Evolutionary conservation across 2,113 vertebrate species (phyloP).

Genomic region (Equus quagga): DNA sequence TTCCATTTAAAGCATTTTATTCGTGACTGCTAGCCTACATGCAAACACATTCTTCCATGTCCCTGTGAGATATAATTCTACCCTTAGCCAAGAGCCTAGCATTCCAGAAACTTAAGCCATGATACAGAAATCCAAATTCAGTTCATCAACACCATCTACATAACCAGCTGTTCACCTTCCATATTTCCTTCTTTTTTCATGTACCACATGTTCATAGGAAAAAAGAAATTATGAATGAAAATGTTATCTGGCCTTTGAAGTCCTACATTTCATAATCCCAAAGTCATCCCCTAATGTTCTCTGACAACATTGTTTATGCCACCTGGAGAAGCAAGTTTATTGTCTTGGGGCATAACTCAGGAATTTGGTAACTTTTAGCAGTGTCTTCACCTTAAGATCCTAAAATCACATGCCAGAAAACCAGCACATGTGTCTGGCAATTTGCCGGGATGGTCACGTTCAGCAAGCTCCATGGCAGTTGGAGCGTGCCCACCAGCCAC

Average conservation of each 20-base stretch:
- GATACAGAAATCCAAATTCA: constrained; percentile 68
- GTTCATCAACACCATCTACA: constrained; percentile 74
- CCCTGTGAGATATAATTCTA: constrained; percentile 53
- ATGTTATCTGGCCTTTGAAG: background rate
- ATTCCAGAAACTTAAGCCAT: constrained; percentile 70
- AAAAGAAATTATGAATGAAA: constrained; percentile 62
- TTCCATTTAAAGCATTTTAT: constrained; percentile 52
- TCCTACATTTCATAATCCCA: background rate
- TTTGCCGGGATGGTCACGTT: background rate
- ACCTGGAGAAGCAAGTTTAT: background rate
- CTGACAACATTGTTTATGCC: background rate
- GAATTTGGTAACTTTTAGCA: background rate
- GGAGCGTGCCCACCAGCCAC: background rate
- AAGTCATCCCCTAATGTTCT: background rate
- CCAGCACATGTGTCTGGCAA: background rate
- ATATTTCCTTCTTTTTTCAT: constrained; percentile 35
- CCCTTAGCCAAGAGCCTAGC: constrained; percentile 56
- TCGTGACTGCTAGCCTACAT: constrained; percentile 59
- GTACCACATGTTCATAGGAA: background rate
- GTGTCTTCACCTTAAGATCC: background rate
- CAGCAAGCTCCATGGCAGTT: background rate
- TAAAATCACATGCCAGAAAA: background rate
- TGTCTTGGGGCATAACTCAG: background rate
- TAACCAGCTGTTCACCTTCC: constrained; percentile 72
- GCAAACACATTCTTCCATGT: constrained; percentile 59